Evolutionary conservation across 1,140 invertebrate species (phyloP), one percentile per base, ranked within the genome.

Genomic region (Heliconius hewitsoni): DNA sequence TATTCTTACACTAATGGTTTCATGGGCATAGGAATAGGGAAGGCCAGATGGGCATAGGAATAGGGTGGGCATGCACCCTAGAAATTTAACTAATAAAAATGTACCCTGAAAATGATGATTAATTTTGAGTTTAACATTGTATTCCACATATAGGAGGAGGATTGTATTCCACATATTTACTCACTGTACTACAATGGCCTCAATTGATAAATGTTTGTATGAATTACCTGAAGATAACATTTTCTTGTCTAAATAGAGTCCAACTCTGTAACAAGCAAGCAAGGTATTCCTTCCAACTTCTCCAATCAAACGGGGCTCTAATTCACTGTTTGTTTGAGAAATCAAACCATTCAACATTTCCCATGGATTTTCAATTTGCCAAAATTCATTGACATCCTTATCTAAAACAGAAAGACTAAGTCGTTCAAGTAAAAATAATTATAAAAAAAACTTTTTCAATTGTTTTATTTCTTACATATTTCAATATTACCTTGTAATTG

Each of bases 321-420:
- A 81, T 16, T 95, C 95, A 71, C 90, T 86, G 85, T 85, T 95
- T 85, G 88, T 96, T 91, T 94, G 95, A 86, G 87, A 85, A 74
- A 94, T 91, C 6, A 97, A 93, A 4, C 96, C 94, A 55, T 95
- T 94, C 4, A 99, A 92, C 83, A 97, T 91, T 70, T 96, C 93
- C 90, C 97, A 95, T 0, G 98, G 98, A 81, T 98, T 95, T 74
- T 96, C 93, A 23, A 98, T 96, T 50, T 95, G 93, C 98, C 98
- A 99, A 70, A 98, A 95, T 79, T 98, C 97, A 86, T 96, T 96
- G 1, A 99, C 89, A 93, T 99, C 98, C 93, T 97, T 96, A 18
- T 96, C 91, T 94, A 76, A 73, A 88, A 89, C n/a, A 71, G 55
- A 57, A 57, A 30, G 2, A 30, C 1, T 30, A 30, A 30, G 30